Evolutionary conservation across 2,888 invertebrate genomes (phyloP), one percentile per base, ranked within the genome.

Genomic region (Dicycla oo): DNA sequence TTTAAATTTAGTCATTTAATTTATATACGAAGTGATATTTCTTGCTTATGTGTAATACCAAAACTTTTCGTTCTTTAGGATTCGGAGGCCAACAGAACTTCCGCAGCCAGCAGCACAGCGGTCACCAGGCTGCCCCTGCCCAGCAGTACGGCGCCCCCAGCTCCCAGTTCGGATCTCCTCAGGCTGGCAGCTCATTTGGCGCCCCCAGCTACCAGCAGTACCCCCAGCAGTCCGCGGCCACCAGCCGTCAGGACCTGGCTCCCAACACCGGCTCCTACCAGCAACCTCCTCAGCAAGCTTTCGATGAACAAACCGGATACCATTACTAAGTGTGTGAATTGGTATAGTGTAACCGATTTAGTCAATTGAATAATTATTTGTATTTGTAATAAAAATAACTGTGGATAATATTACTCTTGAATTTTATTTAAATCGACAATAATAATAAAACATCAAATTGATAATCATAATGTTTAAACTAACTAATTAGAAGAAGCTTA

Each of bases 241-340:
- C 91, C 72, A 93, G 87, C 86, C 92, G 93, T 69, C 95, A 95
- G 80, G 95, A 95, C 88, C 87, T 93, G 78, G 89, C 94, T 13
- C 94, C 95, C 4, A 91, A 90, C 73, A 71, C 87, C 23, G 65
- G 73, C 40, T 83, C 88, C 45, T 87, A 86, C 85, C 89, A 92
- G 78, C 90, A 91, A 77, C 83, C 86, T 63, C 93, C 94, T 23
- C 94, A 95, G 73, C 96, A 96, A 77, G 82, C 90, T 43, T 96
- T 96, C 72, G 94, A 96, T 63, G 95, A 94, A 73, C 81, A 93
- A 67, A 94, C 94, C 30, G 95, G 95, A 58, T 95, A 95, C 86
- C 91, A 92, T 40, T 95, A 95, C 75, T 95, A 90, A 87, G 58
- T 63, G 45, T 38, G 23, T 26, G n/a, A 75, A 67, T 53, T 18